phyloP scores from a whole-genome alignment of 2,797 vertebrate genomes.

The Xerus rutilus region DNA sequence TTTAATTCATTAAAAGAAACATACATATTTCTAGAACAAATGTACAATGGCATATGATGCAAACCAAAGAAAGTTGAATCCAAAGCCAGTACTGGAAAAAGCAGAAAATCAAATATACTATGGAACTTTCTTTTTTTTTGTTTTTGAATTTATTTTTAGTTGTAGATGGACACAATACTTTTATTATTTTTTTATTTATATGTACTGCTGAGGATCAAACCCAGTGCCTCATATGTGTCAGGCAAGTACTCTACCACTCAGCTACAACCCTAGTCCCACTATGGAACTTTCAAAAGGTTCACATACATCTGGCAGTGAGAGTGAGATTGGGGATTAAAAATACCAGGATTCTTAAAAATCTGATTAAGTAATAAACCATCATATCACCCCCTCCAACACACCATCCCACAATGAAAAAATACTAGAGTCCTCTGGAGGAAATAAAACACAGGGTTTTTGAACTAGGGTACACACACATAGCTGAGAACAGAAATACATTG shows the following conservation, averaged over 20 bases:
- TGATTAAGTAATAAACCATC: neutral
- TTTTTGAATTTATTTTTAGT: too few species aligned
- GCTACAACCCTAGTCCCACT: too few species aligned
- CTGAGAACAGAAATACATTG: neutral
- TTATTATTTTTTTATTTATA: too few species aligned
- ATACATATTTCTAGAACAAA: constrained; percentile 32
- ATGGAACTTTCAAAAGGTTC: neutral
- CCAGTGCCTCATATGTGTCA: too few species aligned
- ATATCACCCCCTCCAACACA: neutral
- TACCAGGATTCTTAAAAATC: neutral
- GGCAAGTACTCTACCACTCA: too few species aligned
- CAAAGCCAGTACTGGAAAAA: neutral
- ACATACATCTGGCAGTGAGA: neutral
- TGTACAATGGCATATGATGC: neutral
- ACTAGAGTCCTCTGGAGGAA: neutral
- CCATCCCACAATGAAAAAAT: neutral
- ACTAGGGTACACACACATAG: neutral
- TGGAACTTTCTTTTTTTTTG: too few species aligned
- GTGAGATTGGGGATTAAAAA: neutral
- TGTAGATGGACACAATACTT: too few species aligned
- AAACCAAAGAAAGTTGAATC: neutral
- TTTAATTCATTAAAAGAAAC: constrained; percentile 7
- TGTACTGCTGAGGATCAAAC: too few species aligned
- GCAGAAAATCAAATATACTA: neutral
- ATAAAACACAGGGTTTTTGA: neutral